phyloP scores from a whole-genome alignment of 2,113 vertebrate species.

The Halcyon malimbica region DNA sequence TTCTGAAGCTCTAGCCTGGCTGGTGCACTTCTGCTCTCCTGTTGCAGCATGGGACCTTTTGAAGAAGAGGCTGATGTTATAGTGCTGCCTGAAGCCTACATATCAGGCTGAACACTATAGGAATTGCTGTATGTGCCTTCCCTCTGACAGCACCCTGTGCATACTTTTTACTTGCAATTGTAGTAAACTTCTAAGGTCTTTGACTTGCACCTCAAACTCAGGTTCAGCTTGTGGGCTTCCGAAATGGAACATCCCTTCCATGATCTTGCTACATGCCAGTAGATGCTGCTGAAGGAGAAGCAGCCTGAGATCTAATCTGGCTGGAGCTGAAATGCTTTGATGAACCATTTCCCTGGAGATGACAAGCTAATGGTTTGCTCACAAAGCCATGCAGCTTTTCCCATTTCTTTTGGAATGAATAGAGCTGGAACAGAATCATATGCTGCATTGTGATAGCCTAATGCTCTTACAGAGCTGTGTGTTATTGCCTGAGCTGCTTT shows the following conservation, averaged over 20 bases:
- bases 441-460: conserved; percentile 62
- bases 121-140: not conserved
- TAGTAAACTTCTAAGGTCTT: not conserved
- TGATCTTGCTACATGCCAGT: not conserved
- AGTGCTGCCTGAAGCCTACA: not conserved
- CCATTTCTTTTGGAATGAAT: conserved; percentile 25
- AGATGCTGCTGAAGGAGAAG: not conserved
- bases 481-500: conserved; percentile 63
- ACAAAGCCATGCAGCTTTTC: conserved; percentile 21
- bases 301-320: conserved; percentile 11
- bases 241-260: not conserved
- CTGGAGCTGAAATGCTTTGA: not conserved
- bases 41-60: not conserved
- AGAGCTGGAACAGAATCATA: conserved; percentile 42
- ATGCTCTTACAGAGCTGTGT: conserved; percentile 69
- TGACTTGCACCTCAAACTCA: not conserved
- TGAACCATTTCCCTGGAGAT: conserved; percentile 10
- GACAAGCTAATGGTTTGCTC: conserved; percentile 15
- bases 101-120: not conserved
- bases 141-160: not conserved
- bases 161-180: not conserved
- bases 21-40: not conserved
- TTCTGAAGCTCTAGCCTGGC: not conserved
- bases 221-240: fast-evolving
- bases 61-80: not conserved